Conservation (phyloP, 2,797 vertebrate genomes). For the Hybognathus amarus region DNA sequence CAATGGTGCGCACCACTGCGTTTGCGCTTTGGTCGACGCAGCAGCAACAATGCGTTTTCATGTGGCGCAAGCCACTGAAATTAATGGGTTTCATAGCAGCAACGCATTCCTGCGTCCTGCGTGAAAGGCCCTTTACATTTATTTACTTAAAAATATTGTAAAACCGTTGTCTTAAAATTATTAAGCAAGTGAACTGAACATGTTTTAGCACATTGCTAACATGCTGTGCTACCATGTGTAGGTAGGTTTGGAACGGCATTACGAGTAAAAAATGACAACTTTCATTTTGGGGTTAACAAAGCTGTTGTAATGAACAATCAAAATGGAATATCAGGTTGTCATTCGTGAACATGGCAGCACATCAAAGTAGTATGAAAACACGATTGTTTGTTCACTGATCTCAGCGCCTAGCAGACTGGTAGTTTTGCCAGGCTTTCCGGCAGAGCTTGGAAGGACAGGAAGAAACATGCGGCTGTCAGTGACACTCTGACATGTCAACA, state of each 20-base stretch:
- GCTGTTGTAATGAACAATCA: background rate
- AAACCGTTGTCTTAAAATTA: no score
- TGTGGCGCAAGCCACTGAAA: no score
- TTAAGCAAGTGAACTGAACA: background rate
- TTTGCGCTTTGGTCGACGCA: no score
- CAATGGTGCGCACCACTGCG: no score
- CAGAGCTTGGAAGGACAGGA: conserved; percentile 41
- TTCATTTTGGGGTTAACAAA: background rate
- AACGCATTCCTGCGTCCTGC: no score
- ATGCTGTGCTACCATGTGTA: background rate
- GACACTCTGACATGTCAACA: conserved; percentile 58
- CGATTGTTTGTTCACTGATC: conserved; percentile 42
- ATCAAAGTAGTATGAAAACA: conserved; percentile 33
- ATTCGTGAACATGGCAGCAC: background rate
- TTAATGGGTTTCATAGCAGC: no score
- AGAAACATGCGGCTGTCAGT: conserved; percentile 59
- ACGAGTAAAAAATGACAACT: background rate
- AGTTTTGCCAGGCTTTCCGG: conserved; percentile 35
- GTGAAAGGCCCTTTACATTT: no score
- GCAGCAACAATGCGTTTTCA: no score
- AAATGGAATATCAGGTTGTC: background rate
- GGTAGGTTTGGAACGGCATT: background rate
- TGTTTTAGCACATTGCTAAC: background rate
- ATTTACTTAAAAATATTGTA: no score
- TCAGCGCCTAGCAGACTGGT: conserved; percentile 17